Percentiles rank a stretch among this genome's conserved stretches.
Conservation (phyloP, 2,113 vertebrate genomes). For the Vulpes vulpes region DNA sequence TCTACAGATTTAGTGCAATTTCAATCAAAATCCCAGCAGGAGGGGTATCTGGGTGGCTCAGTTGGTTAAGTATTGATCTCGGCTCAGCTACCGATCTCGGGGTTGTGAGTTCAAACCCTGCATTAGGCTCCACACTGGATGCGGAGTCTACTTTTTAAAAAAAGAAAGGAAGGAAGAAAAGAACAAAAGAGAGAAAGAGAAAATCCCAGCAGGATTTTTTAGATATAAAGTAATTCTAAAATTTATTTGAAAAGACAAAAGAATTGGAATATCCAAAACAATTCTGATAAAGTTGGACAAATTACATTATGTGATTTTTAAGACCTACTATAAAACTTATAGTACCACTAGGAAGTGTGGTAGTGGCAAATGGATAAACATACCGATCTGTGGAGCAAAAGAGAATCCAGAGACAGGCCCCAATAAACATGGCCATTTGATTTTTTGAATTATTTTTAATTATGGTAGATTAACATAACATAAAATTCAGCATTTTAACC, state of each 20-base stretch:
- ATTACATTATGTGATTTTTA: conserved; percentile 24
- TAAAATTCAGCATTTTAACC: neutral
- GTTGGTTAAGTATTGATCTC: neutral
- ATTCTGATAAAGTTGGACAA: neutral
- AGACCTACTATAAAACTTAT: neutral
- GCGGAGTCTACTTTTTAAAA: too few species aligned
- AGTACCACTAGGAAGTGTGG: neutral
- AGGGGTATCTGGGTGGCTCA: neutral
- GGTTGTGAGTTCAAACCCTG: neutral
- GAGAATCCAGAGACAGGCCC: neutral
- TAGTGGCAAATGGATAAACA: neutral
- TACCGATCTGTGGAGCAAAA: neutral
- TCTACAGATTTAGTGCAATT: neutral
- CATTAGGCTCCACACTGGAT: neutral
- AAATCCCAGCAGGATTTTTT: too few species aligned
- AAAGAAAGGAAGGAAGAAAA: too few species aligned
- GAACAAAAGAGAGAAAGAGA: too few species aligned
- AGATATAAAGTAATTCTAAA: neutral
- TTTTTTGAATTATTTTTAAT: neutral
- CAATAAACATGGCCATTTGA: neutral
- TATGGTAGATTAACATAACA: neutral
- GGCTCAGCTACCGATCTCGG: neutral
- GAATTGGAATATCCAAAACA: neutral
- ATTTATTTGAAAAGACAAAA: conserved; percentile 24
- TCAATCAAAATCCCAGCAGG: neutral